phyloP scores from a whole-genome alignment of 2,113 vertebrate species.

The Chloropsis hardwickii region DNA sequence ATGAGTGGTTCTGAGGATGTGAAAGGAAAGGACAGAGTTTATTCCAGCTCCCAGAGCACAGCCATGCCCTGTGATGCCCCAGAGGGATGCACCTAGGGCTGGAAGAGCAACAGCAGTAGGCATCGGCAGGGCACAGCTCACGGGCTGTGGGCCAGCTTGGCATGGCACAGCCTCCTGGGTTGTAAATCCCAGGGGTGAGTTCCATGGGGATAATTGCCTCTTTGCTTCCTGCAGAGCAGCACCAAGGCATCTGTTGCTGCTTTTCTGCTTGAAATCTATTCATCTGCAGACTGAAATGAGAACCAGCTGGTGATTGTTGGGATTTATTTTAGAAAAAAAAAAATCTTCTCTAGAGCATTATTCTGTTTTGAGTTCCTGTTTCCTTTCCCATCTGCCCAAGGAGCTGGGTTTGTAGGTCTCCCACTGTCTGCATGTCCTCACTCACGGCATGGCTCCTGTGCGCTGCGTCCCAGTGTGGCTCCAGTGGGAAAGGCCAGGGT shows the following conservation, averaged over 20 bases:
- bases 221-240: neutral
- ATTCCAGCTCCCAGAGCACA: neutral
- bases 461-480: rapidly evolving
- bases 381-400: constrained; percentile 23
- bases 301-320: constrained; percentile 30
- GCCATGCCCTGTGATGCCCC: neutral
- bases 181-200: neutral
- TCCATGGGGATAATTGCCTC: neutral
- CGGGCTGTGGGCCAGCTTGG: neutral
- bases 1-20: rapidly evolving
- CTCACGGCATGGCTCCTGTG: neutral
- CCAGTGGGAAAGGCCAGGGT: neutral
- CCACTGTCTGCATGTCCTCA: neutral
- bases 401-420: neutral
- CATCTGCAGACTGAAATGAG: constrained; percentile 23
- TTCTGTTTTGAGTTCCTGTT: constrained; percentile 8
- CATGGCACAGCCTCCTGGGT: rapidly evolving
- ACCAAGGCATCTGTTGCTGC: neutral
- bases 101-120: neutral
- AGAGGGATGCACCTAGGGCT: neutral
- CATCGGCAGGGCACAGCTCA: neutral
- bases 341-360: neutral
- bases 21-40: neutral
- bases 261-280: neutral
- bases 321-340: neutral